Evolutionary conservation across 2,797 vertebrate genomes (phyloP).

Genomic region (Sebastes vulpes): DNA sequence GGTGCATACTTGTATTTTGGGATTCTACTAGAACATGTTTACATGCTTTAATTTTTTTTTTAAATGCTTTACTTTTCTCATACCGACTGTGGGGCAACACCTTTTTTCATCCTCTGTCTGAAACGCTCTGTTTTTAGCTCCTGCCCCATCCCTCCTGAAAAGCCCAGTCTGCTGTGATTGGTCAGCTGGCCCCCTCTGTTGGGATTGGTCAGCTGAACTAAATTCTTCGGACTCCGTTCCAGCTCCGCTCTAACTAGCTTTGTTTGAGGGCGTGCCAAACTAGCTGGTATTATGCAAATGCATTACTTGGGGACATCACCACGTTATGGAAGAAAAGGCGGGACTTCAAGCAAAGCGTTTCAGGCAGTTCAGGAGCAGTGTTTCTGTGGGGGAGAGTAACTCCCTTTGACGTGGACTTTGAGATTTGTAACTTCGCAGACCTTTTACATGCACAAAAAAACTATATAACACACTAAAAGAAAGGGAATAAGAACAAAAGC

Average conservation of each 20-base stretch:
- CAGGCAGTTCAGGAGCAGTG: background rate
- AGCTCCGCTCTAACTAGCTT: background rate
- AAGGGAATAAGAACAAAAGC: no score
- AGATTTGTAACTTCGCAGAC: background rate
- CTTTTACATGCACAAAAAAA: no score
- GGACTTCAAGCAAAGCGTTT: background rate
- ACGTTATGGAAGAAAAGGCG: background rate
- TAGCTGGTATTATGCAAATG: background rate
- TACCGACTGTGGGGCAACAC: background rate
- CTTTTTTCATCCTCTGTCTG: background rate
- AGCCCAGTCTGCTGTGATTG: no score
- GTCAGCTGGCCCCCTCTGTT: no score
- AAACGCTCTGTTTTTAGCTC: background rate
- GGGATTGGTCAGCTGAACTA: no score
- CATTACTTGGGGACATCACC: background rate
- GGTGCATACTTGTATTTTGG: background rate
- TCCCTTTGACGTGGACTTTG: no score
- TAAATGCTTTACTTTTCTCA: background rate
- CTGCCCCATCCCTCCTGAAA: background rate
- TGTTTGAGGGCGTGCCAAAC: background rate
- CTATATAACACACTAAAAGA: no score
- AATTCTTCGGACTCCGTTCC: no score
- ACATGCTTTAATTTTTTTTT: no score
- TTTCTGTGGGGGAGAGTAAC: background rate
- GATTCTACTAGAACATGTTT: background rate